These are phyloP conservation scores for Eustalomyia histrio DNA, from an alignment of 2,888 invertebrate species.

Conservation along the genomic window DNA sequence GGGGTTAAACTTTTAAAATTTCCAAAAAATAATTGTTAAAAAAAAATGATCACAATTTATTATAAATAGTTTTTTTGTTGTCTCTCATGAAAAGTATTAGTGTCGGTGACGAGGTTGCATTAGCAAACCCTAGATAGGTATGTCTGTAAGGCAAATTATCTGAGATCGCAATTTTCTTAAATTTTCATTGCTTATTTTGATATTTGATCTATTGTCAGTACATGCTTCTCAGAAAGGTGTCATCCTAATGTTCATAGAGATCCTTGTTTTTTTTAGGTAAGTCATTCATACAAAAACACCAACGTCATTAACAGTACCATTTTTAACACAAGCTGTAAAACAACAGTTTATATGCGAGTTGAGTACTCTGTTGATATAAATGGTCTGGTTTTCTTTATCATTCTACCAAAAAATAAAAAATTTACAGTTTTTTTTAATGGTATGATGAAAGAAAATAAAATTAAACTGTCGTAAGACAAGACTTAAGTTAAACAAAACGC, in stretches of 20 bases:
- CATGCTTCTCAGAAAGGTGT: not conserved
- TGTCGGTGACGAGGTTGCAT: too few relatives aligned
- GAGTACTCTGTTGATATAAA: slow-evolving; percentile 26
- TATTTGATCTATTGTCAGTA: too few relatives aligned
- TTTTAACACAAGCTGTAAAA: slow-evolving; percentile 25
- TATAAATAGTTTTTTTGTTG: too few relatives aligned
- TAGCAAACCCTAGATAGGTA: too few relatives aligned
- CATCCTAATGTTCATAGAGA: not conserved
- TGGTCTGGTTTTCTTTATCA: slow-evolving; percentile 3
- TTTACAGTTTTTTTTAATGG: slow-evolving; percentile 19
- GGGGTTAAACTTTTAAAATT: too few relatives aligned
- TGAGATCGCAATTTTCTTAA: too few relatives aligned
- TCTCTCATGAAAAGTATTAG: too few relatives aligned
- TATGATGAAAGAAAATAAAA: slow-evolving; percentile 9
- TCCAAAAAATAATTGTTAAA: too few relatives aligned
- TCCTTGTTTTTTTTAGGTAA: not conserved
- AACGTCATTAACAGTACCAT: slow-evolving; percentile 45
- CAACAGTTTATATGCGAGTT: not conserved
- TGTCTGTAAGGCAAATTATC: too few relatives aligned
- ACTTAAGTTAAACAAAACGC: slow-evolving; percentile 62
- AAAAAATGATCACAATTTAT: too few relatives aligned
- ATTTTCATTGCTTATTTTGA: too few relatives aligned
- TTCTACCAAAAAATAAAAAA: slow-evolving; percentile 1
- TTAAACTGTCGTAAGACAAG: slow-evolving; percentile 58
- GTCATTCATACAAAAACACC: slow-evolving; percentile 25